A percentile compares a stretch with the other conserved stretches of the same genome.
Conservation (phyloP, 2,888 invertebrate species). For the Archaeoteleia sp. region DNA sequence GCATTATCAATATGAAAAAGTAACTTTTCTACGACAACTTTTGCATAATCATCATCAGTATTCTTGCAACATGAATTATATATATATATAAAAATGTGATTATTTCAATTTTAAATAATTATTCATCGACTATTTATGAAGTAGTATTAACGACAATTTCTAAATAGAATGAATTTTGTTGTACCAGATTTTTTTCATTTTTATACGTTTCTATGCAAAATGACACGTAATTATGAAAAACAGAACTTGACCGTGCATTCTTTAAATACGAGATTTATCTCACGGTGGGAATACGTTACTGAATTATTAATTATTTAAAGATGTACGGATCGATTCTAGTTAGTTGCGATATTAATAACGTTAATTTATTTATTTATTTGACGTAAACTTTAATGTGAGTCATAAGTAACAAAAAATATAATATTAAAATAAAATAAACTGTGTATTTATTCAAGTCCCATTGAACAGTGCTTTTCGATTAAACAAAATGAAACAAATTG, state of each 20-base stretch:
- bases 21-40: constrained; percentile 30
- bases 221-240: constrained; percentile 30
- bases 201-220: constrained; percentile 42
- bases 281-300: constrained; percentile 13
- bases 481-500: too few relatives aligned
- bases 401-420: constrained; percentile 35
- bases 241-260: constrained; percentile 53
- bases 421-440: constrained; percentile 27
- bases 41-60: constrained; percentile 41
- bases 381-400: constrained; percentile 32
- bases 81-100: too few relatives aligned
- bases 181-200: constrained; percentile 38
- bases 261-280: constrained; percentile 32
- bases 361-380: constrained; percentile 53
- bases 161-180: constrained; percentile 18
- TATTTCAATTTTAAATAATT: constrained; percentile 14
- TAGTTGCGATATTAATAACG: constrained; percentile 31
- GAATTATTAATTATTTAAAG: constrained; percentile 38
- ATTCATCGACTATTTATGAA: constrained; percentile 25
- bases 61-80: too few relatives aligned
- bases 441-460: too few relatives aligned
- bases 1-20: constrained; percentile 5
- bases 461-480: too few relatives aligned
- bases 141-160: constrained; percentile 21
- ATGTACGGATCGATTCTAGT: constrained; percentile 54